Evolutionary conservation across 2,113 vertebrate species (phyloP).

Genomic region (Dromas ardeola): DNA sequence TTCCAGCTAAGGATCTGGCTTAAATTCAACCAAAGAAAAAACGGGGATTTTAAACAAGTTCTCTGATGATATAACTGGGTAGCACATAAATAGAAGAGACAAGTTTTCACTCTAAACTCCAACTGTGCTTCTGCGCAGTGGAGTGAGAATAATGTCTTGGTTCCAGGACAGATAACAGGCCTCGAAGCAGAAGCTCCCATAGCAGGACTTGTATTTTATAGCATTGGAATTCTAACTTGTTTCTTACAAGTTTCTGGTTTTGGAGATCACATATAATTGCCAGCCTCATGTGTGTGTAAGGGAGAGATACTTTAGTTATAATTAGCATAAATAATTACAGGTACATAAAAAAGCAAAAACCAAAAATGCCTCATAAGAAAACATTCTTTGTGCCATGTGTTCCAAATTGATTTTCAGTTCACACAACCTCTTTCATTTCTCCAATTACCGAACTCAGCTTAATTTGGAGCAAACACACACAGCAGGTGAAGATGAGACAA

Average conservation of each 20-base stretch:
- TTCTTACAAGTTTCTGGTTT: neutral
- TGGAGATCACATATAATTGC: neutral
- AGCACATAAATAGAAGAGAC: neutral
- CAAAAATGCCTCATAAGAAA: neutral
- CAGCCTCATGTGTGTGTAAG: neutral
- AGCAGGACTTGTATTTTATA: neutral
- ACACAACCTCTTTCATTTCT: neutral
- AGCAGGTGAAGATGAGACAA: neutral
- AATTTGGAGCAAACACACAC: conserved; percentile 12
- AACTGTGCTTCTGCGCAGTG: neutral
- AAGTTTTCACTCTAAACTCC: neutral
- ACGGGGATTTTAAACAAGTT: neutral
- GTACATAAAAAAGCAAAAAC: neutral
- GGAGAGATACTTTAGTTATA: neutral
- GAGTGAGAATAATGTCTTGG: neutral
- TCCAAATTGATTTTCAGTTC: conserved; percentile 14
- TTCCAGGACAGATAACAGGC: neutral
- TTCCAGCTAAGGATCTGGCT: neutral
- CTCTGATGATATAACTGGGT: neutral
- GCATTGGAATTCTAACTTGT: neutral
- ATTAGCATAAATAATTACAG: conserved; percentile 4
- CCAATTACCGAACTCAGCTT: neutral
- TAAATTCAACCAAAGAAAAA: neutral
- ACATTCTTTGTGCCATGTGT: neutral
- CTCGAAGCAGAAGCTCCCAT: neutral